Evolutionary conservation across 2,113 vertebrate genomes (phyloP), one percentile per base, ranked within the genome.

Genomic region (Eleginops maclovinus): DNA sequence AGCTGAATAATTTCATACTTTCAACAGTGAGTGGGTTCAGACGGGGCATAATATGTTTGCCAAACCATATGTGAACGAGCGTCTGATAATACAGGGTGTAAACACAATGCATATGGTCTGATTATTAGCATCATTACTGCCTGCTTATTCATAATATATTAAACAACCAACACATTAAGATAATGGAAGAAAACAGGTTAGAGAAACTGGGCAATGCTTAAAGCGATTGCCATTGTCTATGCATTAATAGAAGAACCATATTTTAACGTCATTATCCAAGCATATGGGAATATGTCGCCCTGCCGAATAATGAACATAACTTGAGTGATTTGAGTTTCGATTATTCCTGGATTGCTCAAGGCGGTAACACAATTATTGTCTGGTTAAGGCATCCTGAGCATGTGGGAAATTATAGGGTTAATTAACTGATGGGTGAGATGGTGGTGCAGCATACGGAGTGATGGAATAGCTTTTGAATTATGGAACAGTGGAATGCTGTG

Each of bases 391-490:
- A 71, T 40, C 1, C 4, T 40, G 56, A 61, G 69, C 53, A 2
- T 24, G 47, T 79, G 75, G 80, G 70, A 36, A 78, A 86, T 60
- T 75, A 89, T 81, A 87, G 88, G 80, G 88, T 93, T 91, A 91
- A 91, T 90, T 83, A 91, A 84, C 65, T 75, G 76, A 86, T 69
- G 74, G 75, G 81, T 69, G 81, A 72, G 67, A 68, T 84, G 72
- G 73, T 61, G 72, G 56, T 8, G 54, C 82, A 81, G 78, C 91
- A 90, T 90, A 86, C 63, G 77, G 88, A 73, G 63, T 89, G 89
- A 91, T 91, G 91, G 90, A 93, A 76, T 75, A 89, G 88, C 88
- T 85, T 90, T 82, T 93, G 90, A 93, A 93, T 93, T 88, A 93
- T 93, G 91, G 89, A 93, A 87, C 78, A 92, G 90, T 49, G 82